Evolutionary conservation across 2,113 vertebrate species (phyloP).

Genomic region (Elachura formosa): DNA sequence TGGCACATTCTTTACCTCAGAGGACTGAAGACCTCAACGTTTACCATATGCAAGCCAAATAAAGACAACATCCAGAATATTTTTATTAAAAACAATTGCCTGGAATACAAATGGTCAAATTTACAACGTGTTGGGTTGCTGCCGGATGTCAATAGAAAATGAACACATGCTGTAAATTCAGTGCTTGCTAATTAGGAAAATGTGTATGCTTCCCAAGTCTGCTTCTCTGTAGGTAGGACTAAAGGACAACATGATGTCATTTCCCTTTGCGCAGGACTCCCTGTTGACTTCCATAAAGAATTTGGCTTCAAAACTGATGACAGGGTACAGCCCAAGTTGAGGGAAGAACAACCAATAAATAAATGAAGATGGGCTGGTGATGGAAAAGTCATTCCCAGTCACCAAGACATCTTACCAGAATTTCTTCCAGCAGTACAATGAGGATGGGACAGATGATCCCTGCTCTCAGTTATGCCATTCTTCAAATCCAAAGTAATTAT

Average conservation of each 20-base stretch:
- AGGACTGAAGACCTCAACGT: background rate
- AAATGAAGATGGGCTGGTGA: constrained; percentile 9
- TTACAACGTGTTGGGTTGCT: constrained; percentile 9
- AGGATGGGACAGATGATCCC: background rate
- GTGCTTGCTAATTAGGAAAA: constrained; percentile 42
- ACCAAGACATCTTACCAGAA: background rate
- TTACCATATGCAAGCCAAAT: background rate
- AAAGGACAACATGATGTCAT: constrained; percentile 56
- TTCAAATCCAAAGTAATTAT: background rate
- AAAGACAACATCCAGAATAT: background rate
- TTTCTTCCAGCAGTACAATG: background rate
- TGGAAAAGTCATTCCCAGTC: background rate
- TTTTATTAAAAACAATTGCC: constrained; percentile 38
- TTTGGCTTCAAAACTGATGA: constrained; percentile 40
- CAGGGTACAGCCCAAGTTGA: background rate
- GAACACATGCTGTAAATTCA: constrained; percentile 40
- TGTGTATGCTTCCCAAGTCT: background rate
- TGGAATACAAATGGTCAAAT: background rate
- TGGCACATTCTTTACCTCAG: background rate
- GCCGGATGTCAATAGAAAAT: constrained; percentile 22
- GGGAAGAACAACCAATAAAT: constrained; percentile 42
- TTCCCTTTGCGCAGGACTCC: constrained; percentile 59
- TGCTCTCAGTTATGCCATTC: background rate
- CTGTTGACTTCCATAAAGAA: constrained; percentile 24
- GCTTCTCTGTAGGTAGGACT: constrained; percentile 50